Conservation (phyloP, 2,797 vertebrate species). For the Takifugu ocellatus region DNA sequence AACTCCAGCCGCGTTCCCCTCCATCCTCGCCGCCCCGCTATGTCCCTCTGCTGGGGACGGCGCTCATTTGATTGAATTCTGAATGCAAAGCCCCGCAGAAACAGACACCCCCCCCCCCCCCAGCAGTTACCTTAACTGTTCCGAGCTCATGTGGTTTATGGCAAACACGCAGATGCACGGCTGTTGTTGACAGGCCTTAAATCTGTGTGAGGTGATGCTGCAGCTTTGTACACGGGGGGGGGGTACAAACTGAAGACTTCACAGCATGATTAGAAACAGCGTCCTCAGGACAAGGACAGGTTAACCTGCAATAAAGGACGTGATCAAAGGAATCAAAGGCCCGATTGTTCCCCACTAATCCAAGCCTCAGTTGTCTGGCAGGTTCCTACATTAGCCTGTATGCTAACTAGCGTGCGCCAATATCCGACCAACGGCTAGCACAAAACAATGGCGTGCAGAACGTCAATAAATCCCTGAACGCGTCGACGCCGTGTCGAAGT, state of each 20-base stretch:
- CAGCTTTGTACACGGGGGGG: conserved; percentile 25
- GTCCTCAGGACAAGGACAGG: neutral
- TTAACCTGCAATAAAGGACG: neutral
- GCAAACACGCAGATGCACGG: conserved; percentile 46
- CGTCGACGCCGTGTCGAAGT: too few relatives aligned
- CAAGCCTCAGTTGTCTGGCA: too few relatives aligned
- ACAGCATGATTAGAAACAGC: too few relatives aligned
- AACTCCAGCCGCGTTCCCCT: conserved; percentile 68
- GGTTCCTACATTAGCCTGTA: too few relatives aligned
- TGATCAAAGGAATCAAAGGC: too few relatives aligned
- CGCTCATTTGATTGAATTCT: conserved; percentile 78
- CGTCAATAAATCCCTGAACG: too few relatives aligned
- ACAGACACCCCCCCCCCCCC: conserved; percentile 18
- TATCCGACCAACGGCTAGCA: too few relatives aligned
- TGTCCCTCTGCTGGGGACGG: conserved; percentile 66
- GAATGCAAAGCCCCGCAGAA: conserved; percentile 45
- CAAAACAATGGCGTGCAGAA: too few relatives aligned
- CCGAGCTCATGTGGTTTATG: conserved; percentile 56
- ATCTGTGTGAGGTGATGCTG: conserved; percentile 40
- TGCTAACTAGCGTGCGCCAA: too few relatives aligned
- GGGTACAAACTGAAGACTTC: neutral
- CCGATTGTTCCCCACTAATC: too few relatives aligned
- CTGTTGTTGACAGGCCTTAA: conserved; percentile 58
- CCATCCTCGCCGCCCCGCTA: conserved; percentile 22
- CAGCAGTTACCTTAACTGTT: conserved; percentile 44